Evolutionary conservation across 2,113 vertebrate genomes (phyloP), one percentile per base, ranked within the genome.

Genomic region (Oryctolagus cuniculus): DNA sequence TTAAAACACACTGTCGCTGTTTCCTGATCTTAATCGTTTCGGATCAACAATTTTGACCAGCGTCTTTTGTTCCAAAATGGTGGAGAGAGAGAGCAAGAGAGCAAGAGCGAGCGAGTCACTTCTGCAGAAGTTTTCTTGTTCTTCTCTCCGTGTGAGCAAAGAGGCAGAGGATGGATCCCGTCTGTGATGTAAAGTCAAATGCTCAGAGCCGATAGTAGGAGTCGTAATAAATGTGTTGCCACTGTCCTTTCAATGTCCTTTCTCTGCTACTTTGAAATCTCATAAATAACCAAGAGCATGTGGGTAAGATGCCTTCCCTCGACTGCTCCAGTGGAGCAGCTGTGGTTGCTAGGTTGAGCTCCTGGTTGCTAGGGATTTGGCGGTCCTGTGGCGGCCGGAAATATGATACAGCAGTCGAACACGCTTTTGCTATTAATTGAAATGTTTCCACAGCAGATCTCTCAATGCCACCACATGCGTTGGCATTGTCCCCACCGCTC

Each of bases 361-460:
- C 77, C 88, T 79, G 90, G 97, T 97, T 97, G 97, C 97, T 97
- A 97, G 90, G 97, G 97, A 93, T 88, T 88, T 64, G 72, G 94
- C 88, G 94, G 90, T 93, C 96, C 95, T 97, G 90, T 82, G 87
- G 96, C 38, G 51, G 84, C 92, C 84, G 63, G 93, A 75, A 90
- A 94, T 61, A 83, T 36, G 95, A 97, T 31, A 29, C 94, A 92
- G 96, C 73, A 25, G 89, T 91, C 77, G 77, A 75, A 93, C 93
- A 82, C 29, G 85, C 91, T 70, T 91, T 87, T 93, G 88, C 87
- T 96, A 51, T 92, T 94, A 94, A 96, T 93, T 88, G 95, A 92
- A 94, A 92, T 24, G 58, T 93, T 90, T 92, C 78, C 94, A 25
- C 25, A 9, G 74, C 0, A 8, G 61, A 51, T 64, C 69, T 87